These are phyloP conservation scores for Orgyia antiqua DNA, from an alignment of 2,888 invertebrate species.

Conservation along the genomic window DNA sequence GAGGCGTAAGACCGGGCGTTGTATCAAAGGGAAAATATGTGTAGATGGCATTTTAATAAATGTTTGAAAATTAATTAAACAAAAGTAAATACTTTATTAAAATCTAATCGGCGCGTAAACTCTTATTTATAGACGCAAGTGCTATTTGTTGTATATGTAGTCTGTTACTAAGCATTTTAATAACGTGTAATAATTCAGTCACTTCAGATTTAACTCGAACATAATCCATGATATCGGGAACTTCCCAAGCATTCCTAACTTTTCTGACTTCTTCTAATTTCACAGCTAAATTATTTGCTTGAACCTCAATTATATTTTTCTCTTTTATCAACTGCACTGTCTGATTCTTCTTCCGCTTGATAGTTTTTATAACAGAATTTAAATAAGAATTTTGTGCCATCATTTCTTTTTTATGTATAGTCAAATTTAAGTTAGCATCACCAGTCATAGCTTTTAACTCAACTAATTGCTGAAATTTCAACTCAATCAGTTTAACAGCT, in stretches of 20 bases:
- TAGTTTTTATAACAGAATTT: conserved; percentile 51
- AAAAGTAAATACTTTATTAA: conserved; percentile 22
- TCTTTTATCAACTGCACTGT: conserved; percentile 62
- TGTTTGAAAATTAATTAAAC: too few species aligned
- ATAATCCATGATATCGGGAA: conserved; percentile 79
- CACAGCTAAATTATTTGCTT: conserved; percentile 51
- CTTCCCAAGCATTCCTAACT: conserved; percentile 59
- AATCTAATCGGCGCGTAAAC: conserved; percentile 22
- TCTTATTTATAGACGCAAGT: conserved; percentile 46
- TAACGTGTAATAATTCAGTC: conserved; percentile 56
- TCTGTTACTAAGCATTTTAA: conserved; percentile 54
- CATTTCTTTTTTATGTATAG: conserved; percentile 76
- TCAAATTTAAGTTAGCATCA: conserved; percentile 74
- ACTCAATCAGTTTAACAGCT: conserved; percentile 68
- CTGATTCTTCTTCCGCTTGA: conserved; percentile 52
- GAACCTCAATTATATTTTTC: conserved; percentile 43
- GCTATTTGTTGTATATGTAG: conserved; percentile 57
- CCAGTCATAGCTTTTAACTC: conserved; percentile 80
- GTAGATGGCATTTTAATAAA: too few species aligned
- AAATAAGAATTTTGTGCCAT: conserved; percentile 69
- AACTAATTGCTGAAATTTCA: conserved; percentile 68
- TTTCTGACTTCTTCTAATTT: conserved; percentile 55
- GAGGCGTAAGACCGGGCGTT: too few species aligned
- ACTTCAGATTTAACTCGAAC: conserved; percentile 71
- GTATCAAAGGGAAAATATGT: too few species aligned